Percentiles rank a stretch among this genome's conserved stretches.
These are phyloP conservation scores for Chrysodeixis includens DNA, from an alignment of 2,888 invertebrate genomes.

Conservation along the genomic window DNA sequence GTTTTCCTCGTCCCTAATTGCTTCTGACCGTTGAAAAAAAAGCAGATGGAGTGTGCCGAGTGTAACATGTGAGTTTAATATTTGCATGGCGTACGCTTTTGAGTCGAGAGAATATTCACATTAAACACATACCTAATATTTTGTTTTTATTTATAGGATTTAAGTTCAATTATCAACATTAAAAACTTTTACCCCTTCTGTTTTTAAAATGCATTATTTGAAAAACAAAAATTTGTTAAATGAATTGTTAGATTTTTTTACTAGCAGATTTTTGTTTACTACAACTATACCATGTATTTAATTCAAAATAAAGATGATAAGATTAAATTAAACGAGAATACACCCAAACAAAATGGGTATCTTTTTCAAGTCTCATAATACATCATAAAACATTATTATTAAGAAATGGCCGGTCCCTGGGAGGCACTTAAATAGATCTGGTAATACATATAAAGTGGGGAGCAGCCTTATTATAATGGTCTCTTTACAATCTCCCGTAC, in stretches of 20 bases:
- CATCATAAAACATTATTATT: slow-evolving; percentile 1
- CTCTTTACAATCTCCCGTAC: slow-evolving; percentile 43
- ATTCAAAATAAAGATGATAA: too few relatives aligned
- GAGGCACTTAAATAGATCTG: slow-evolving; percentile 46
- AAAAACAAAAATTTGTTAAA: too few relatives aligned
- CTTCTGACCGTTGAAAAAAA: slow-evolving; percentile 54
- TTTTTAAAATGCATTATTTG: too few relatives aligned
- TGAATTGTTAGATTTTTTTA: too few relatives aligned
- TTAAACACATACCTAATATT: neutral
- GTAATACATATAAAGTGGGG: slow-evolving; percentile 31
- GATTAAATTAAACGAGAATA: neutral
- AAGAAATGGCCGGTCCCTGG: slow-evolving; percentile 15
- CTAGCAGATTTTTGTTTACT: too few relatives aligned
- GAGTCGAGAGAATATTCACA: neutral
- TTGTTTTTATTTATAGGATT: neutral
- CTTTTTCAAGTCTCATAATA: slow-evolving; percentile 4
- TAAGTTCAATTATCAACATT: neutral
- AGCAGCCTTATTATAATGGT: slow-evolving; percentile 26
- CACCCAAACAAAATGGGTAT: neutral
- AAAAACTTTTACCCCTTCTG: neutral
- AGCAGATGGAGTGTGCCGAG: slow-evolving; percentile 44
- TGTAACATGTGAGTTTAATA: slow-evolving; percentile 53
- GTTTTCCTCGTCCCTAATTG: slow-evolving; percentile 66
- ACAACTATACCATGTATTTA: too few relatives aligned
- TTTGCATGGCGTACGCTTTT: slow-evolving; percentile 38